Conservation (phyloP, 2,797 vertebrate genomes). For the Meriones psammophilus region DNA sequence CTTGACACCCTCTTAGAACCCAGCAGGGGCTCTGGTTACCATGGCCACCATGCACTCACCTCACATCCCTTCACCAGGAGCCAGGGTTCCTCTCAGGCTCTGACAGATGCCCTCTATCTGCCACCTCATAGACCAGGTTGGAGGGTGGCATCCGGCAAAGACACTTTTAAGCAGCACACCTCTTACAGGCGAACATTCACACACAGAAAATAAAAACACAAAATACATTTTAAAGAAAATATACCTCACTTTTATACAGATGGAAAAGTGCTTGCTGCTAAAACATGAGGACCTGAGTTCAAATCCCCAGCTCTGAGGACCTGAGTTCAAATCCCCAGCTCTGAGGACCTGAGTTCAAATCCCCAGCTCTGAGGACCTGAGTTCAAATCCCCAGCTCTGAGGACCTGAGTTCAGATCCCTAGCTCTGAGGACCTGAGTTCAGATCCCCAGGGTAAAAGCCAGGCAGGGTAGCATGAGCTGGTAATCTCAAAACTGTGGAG, state of each 20-base stretch:
- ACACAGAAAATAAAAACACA: background rate
- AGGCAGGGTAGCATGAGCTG: background rate
- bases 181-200: background rate
- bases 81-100: background rate
- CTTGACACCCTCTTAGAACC: background rate
- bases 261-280: background rate
- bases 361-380: background rate
- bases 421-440: background rate
- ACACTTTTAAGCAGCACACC: conserved; percentile 47
- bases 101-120: fast-evolving
- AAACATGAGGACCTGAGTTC: background rate
- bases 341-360: no score
- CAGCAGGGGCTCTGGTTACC: background rate
- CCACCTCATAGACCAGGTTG: background rate
- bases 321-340: background rate
- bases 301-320: background rate
- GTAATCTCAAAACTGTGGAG: no score
- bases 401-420: background rate
- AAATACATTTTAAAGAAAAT: background rate
- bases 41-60: background rate
- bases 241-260: background rate
- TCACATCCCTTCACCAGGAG: background rate
- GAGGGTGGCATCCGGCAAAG: background rate
- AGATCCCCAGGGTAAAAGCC: background rate
- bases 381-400: background rate